Evolutionary conservation across 1,140 invertebrate species (phyloP), one percentile per base, ranked within the genome.

Genomic region (Lethrus apterus): DNA sequence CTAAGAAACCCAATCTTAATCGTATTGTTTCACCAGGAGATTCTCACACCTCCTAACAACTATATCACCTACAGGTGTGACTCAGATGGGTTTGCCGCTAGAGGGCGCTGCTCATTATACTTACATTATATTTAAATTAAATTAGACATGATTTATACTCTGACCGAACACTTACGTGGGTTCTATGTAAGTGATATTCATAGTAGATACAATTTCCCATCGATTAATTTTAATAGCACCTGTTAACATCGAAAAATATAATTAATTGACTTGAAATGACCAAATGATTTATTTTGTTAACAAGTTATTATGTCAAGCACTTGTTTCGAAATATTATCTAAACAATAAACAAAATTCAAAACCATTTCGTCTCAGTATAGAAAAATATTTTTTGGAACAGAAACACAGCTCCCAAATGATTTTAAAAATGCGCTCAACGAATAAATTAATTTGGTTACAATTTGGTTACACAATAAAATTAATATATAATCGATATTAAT

Each of bases 101-200:
- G 52, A 57, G 57, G 57, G 55, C 55, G 55, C 49, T 18, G 48
- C 51, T 59, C 55, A 59, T 59, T 59, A 57, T 59, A 49, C 57
- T 59, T 51, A 53, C 57, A 59, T 59, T 59, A 56, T 59, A 59
- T 59, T 59, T 57, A 59, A 59, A 59, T 59, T 59, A 51, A 59
- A 57, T 59, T 53, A 56, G 57, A 52, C 49, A 42, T 57, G 55
- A 57, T 57, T 56, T 59, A 59, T 59, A 54, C 44, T 45, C 46
- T 17, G 29, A 45, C 29, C 31, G 20, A 44, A 31, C n/a, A 44
- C 15, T 41, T 41, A 34, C 50, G 49, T 48, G 46, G 42, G 35
- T 33, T 11, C 21, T 8, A 14, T 9, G 13, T 41, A 44, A 44
- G 19, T 34, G 31, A 44, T 44, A 44, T 34, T 31, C 41, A 29